phyloP scores from a whole-genome alignment of 2,888 invertebrate genomes.

The Margaritifera margaritifera region DNA sequence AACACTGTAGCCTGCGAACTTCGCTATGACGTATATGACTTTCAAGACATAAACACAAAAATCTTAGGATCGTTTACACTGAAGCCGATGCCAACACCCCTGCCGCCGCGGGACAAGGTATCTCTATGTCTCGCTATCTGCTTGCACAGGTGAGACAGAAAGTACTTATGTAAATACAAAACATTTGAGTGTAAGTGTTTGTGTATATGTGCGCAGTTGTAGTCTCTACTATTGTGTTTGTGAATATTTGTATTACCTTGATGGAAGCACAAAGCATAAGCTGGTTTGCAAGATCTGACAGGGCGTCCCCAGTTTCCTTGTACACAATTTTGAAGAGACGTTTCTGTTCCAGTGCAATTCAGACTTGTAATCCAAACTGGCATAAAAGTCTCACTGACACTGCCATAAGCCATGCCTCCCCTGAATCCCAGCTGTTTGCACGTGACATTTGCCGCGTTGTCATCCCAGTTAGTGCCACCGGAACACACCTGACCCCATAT shows the following conservation, averaged over 20 bases:
- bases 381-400: conserved; percentile 43
- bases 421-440: conserved; percentile 73
- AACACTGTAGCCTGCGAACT: too few species aligned
- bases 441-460: conserved; percentile 44
- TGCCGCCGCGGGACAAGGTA: too few species aligned
- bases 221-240: not conserved
- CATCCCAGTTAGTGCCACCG: conserved; percentile 49
- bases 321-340: conserved; percentile 47
- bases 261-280: conserved; percentile 47
- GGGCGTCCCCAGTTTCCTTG: conserved; percentile 45
- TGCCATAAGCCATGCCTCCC: conserved; percentile 66
- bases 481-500: conserved; percentile 53
- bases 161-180: not conserved
- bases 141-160: too few species aligned
- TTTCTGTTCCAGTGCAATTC: conserved; percentile 57
- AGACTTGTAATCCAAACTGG: conserved; percentile 47
- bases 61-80: too few species aligned
- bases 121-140: too few species aligned
- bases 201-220: too few species aligned
- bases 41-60: too few species aligned
- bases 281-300: conserved; percentile 45
- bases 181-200: too few species aligned
- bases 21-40: too few species aligned
- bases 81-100: too few species aligned
- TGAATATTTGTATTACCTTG: conserved; percentile 31